Evolutionary conservation across 2,888 invertebrate species (phyloP), one percentile per base, ranked within the genome.

Genomic region (Megastigmus dorsalis): DNA sequence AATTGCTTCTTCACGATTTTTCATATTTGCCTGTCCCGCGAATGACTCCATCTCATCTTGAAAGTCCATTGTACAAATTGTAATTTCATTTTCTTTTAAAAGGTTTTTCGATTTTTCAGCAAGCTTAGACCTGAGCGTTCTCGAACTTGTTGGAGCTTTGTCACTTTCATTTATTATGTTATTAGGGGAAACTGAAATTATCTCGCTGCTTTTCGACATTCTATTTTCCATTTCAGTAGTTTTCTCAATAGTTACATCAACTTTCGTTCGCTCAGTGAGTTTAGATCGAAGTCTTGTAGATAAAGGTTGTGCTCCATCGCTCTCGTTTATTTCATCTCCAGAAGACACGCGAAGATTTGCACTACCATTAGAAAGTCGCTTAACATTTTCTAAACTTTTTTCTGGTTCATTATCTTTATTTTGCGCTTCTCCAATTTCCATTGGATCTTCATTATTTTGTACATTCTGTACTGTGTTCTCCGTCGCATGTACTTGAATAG

Each of bases 151-250:
- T 15, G 55, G 18, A 0, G 45, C 13, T 13, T 63, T 57, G 3
- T 75, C 62, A n/a, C 70, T 70, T 26, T 36, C 36, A 13, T 62
- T 71, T 10, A 75, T 63, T 2, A 57, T 18, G 5, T 71, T 50
- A 7, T 18, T 26, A n/a, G 28, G 3, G 0, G 59, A 54, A n/a
- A 7, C 38, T 7, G 66, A 65, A 23, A 26, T 1, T 6, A 10
- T 43, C 1, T 52, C 18, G 7, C 6, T 28, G 5, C 10, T 26
- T 18, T 36, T 41, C n/a, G 20, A 4, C 23, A 28, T 43, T 3
- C 6, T 36, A 6, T 26, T n/a, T 28, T n/a, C 10, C 1, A 28
- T 26, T n/a, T 28, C 10, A n/a, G 0, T 10, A 7, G 6, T 26
- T 3, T 18, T 43, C 43, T 18, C 15, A 3, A 18, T 15, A 15